A percentile compares a stretch with the other conserved stretches of the same genome.
Evolutionary conservation across 2,888 invertebrate species (phyloP).

Genomic region (Acronicta alni): DNA sequence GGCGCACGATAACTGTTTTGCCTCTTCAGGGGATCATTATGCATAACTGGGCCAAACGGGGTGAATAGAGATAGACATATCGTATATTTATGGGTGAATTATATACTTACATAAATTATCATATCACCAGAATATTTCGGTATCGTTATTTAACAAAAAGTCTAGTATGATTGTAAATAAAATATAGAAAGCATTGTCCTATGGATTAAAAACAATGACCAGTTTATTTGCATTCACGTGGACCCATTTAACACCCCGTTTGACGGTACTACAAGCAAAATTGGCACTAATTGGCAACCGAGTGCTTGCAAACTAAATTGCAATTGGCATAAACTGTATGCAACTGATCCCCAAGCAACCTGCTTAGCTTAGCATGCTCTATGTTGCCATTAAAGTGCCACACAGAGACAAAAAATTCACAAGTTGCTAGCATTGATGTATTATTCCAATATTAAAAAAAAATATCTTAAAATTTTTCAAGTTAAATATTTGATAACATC

Average conservation of each 20-base stretch:
- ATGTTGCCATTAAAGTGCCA: constrained; percentile 71
- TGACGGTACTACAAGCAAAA: constrained; percentile 16
- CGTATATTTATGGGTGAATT: too few species aligned
- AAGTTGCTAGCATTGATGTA: constrained; percentile 71
- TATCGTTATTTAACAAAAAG: too few species aligned
- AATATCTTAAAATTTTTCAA: too few species aligned
- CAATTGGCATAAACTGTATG: constrained; percentile 46
- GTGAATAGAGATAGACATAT: not conserved
- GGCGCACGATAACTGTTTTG: constrained; percentile 34
- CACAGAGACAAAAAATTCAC: constrained; percentile 62
- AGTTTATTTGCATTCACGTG: too few species aligned
- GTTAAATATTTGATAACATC: too few species aligned
- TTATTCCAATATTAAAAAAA: too few species aligned
- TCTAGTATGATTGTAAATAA: too few species aligned
- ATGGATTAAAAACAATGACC: too few species aligned
- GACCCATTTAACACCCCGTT: not conserved
- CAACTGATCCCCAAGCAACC: constrained; percentile 62
- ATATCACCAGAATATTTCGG: too few species aligned
- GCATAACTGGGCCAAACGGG: constrained; percentile 9
- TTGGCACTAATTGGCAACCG: constrained; percentile 48
- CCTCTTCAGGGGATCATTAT: constrained; percentile 34
- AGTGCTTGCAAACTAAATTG: constrained; percentile 24
- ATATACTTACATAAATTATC: too few species aligned
- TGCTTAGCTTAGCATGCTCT: constrained; percentile 66
- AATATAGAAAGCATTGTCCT: too few species aligned